These are phyloP conservation scores for Octodon degus DNA, from an alignment of 2,113 vertebrate species.

Conservation along the genomic window DNA sequence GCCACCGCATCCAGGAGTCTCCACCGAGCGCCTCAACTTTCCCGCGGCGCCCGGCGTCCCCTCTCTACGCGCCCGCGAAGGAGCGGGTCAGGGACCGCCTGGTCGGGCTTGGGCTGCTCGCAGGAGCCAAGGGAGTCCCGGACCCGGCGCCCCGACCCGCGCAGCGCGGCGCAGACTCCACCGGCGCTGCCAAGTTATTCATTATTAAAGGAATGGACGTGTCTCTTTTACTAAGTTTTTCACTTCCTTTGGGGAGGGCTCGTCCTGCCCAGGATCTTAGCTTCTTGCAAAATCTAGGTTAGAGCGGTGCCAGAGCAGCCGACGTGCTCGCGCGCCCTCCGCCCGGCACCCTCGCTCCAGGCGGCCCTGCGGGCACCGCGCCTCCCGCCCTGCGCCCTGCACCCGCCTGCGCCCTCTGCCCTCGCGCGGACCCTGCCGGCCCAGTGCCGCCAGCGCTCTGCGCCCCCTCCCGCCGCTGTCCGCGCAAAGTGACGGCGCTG, in stretches of 20 bases:
- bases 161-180: slow-evolving; percentile 38
- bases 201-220: slow-evolving; percentile 77
- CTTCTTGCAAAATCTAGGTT: slow-evolving; percentile 76
- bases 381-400: not conserved
- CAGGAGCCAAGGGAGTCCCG: slow-evolving; percentile 44
- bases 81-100: slow-evolving; percentile 60
- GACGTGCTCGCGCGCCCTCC: not conserved
- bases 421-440: slow-evolving; percentile 16
- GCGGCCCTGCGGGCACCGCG: not conserved
- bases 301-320: slow-evolving; percentile 41
- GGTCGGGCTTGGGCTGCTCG: not conserved
- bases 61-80: slow-evolving; percentile 34
- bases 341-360: slow-evolving; percentile 21
- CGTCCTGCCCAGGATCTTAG: slow-evolving; percentile 78
- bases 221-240: slow-evolving; percentile 84
- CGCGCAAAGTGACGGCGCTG: slow-evolving; percentile 70
- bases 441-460: not conserved
- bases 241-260: slow-evolving; percentile 71
- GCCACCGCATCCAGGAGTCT: not conserved
- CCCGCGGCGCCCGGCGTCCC: slow-evolving; percentile 64
- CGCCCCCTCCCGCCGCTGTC: slow-evolving; percentile 35
- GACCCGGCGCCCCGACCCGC: slow-evolving; percentile 14
- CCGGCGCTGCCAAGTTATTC: slow-evolving; percentile 35
- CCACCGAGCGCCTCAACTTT: slow-evolving; percentile 70
- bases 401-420: slow-evolving; percentile 2